Evolutionary conservation across 2,888 invertebrate genomes (phyloP), one percentile per base, ranked within the genome.

Genomic region (Sisyra terminalis): DNA sequence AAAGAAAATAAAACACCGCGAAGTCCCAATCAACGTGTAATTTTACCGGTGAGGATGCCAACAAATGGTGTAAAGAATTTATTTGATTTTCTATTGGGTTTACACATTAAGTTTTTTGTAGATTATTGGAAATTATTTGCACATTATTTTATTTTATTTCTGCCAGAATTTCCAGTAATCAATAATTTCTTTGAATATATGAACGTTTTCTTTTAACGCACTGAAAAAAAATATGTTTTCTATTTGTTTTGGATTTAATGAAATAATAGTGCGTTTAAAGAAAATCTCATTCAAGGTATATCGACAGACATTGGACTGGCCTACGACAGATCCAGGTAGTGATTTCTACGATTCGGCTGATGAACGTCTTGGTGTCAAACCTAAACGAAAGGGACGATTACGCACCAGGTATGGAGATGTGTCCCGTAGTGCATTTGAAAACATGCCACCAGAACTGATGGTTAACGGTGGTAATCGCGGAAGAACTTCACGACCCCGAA

Each of bases 311-410:
- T 24, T 43, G 43, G 43, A 43, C 17, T 43, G 43, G 43, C 43
- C 43, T 15, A 76, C 76, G 36, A 76, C 78, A 7, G 78, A 78
- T 56, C 78, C 75, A 1, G 75, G 76, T 50, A 72, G 75, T 3
- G 78, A 78, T 52, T 52, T 69, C 42, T 66, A 63, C 45, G 65
- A 62, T 40, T 73, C 77, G 8, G 71, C 71, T 0, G 78, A 78
- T 49, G 75, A 71, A 43, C 73, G 74, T 51, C 65, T 67, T 2
- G 58, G 55, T 32, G 67, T 65, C 40, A 65, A 64, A 45, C 56
- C 62, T n/a, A 55, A 66, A 29, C 59, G 65, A 52, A 56, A 64
- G 52, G 59, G 65, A 2, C 65, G 65, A 42, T 68, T 64, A 51
- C 52, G 67, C 37, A 51, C 67, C 37, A 61, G 64, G 46, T 56